Percentiles rank a stretch among this genome's conserved stretches.
Conservation (phyloP, 2,113 vertebrate species). For the Tyto alba region DNA sequence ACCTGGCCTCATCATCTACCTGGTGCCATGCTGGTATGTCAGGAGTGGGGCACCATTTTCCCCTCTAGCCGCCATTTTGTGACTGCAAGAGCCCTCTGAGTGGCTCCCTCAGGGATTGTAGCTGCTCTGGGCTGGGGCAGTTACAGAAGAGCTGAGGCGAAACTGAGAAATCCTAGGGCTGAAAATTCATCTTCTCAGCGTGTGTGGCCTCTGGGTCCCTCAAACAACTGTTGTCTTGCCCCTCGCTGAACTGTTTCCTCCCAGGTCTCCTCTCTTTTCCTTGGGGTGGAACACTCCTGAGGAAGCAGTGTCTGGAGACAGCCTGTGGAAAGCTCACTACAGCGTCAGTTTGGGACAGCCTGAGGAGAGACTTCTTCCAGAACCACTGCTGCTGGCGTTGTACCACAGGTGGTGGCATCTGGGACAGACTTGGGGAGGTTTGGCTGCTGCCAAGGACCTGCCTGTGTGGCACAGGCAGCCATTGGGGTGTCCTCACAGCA, state of each 20-base stretch:
- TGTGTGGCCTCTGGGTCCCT: neutral
- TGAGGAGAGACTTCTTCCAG: neutral
- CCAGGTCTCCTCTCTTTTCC: neutral
- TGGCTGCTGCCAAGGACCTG: neutral
- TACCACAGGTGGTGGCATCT: neutral
- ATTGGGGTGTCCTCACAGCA: neutral
- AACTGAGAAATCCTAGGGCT: neutral
- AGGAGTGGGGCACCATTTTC: accelerated
- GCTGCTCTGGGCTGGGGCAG: neutral
- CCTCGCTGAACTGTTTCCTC: accelerated
- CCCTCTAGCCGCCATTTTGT: neutral
- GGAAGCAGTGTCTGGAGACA: neutral
- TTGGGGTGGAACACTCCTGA: accelerated
- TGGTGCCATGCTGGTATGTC: accelerated
- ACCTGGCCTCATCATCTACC: accelerated
- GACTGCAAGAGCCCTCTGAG: accelerated
- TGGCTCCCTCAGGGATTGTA: accelerated
- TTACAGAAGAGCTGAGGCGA: neutral
- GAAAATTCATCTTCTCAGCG: neutral
- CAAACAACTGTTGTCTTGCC: accelerated
- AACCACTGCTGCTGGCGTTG: neutral
- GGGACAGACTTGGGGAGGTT: neutral
- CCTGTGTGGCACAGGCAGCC: neutral
- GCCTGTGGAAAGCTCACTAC: neutral
- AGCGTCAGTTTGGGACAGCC: accelerated